A percentile compares a stretch with the other conserved stretches of the same genome.
Evolutionary conservation across 2,113 vertebrate genomes (phyloP).

Genomic region (Melanostigma gelatinosum): DNA sequence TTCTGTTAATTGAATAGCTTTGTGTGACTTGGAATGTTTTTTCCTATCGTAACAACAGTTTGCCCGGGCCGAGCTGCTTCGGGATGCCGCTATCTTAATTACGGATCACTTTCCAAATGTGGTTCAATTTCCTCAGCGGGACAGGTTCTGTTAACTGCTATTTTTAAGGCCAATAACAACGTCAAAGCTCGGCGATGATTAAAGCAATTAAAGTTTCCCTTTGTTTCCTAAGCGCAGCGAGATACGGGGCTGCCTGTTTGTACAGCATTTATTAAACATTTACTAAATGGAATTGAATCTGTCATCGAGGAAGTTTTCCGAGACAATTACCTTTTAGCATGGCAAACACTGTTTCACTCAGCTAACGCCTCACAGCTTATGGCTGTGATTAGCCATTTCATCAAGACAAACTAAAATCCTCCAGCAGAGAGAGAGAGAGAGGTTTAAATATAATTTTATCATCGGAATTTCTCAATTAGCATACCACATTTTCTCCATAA

Average conservation of each 20-base stretch:
- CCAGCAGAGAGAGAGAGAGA: constrained; percentile 43
- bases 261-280: constrained; percentile 96
- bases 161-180: constrained; percentile 90
- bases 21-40: constrained; percentile 81
- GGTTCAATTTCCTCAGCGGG: constrained; percentile 89
- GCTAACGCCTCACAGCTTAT: constrained; percentile 77
- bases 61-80: constrained; percentile 63
- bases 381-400: constrained; percentile 81
- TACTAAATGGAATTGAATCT: constrained; percentile 97
- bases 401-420: constrained; percentile 77
- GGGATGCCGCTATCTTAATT: constrained; percentile 86
- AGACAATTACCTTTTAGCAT: constrained; percentile 93
- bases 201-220: constrained; percentile 99
- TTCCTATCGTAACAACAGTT: constrained; percentile 82
- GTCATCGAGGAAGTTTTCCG: constrained; percentile 91
- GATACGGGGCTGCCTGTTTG: constrained; percentile 88
- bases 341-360: constrained; percentile 85
- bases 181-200: constrained; percentile 94
- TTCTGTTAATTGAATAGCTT: constrained; percentile 87
- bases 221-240: constrained; percentile 92
- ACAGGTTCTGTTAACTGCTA: constrained; percentile 92
- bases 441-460: constrained; percentile 78
- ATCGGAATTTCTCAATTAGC: constrained; percentile 83
- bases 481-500: constrained; percentile 84
- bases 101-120: constrained; percentile 85